phyloP scores from a whole-genome alignment of 2,888 invertebrate species.

The Ichneumon xanthorius region DNA sequence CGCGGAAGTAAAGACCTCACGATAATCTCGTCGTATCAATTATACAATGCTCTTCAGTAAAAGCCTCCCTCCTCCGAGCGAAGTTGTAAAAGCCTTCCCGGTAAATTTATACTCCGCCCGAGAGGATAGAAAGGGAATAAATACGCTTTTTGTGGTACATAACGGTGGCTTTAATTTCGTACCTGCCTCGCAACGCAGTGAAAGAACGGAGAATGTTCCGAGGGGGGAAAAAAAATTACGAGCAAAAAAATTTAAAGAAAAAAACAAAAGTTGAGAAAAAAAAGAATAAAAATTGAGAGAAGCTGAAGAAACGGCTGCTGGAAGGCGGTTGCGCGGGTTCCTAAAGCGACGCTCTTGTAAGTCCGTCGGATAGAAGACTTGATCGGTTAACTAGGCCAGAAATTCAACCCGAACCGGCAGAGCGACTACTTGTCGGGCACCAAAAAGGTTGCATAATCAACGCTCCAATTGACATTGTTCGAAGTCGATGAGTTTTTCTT shows the following conservation, averaged over 20 bases:
- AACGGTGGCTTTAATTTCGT: slow-evolving; percentile 40
- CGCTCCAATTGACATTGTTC: slow-evolving; percentile 64
- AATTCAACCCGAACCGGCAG: slow-evolving; percentile 3
- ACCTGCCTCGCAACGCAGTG: not conserved
- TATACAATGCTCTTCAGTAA: slow-evolving; percentile 9
- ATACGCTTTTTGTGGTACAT: slow-evolving; percentile 6
- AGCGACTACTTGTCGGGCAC: not conserved
- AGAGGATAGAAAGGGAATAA: not conserved
- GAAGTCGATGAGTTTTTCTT: slow-evolving; percentile 55
- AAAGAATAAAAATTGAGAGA: slow-evolving; percentile 13
- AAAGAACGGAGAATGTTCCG: slow-evolving; percentile 10
- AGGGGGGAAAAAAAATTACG: slow-evolving; percentile 25
- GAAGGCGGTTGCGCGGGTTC: slow-evolving; percentile 51
- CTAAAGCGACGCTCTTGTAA: slow-evolving; percentile 41
- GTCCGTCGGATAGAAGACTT: slow-evolving; percentile 5
- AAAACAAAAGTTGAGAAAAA: not conserved
- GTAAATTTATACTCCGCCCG: slow-evolving; percentile 9
- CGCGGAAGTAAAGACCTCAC: slow-evolving; percentile 36
- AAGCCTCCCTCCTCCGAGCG: slow-evolving; percentile 12
- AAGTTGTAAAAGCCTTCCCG: not conserved
- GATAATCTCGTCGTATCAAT: slow-evolving; percentile 53
- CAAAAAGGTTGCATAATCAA: slow-evolving; percentile 59
- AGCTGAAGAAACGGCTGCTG: slow-evolving; percentile 47
- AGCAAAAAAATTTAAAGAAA: not conserved
- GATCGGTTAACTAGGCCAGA: slow-evolving; percentile 60